Conservation (phyloP, 1,140 invertebrate species). For the Drosophila kanapiae region DNA sequence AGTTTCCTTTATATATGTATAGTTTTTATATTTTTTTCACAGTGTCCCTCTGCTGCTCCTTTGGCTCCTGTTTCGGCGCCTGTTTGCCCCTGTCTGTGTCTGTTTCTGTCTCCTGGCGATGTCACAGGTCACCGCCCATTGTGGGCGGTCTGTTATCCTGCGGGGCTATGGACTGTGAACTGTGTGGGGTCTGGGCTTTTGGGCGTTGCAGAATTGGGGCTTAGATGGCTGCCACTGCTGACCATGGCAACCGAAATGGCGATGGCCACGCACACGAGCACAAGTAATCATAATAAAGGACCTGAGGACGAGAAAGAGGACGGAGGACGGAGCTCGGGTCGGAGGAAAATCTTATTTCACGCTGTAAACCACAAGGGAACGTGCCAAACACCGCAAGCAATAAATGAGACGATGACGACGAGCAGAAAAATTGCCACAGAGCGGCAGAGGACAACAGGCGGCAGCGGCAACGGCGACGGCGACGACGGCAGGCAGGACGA, state of each 20-base stretch:
- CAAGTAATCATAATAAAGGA: constrained; percentile 82
- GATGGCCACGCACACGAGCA: constrained; percentile 75
- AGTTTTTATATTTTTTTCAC: no score
- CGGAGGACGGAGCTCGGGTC: constrained; percentile 2
- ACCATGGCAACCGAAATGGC: constrained; percentile 69
- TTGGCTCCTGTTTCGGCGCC: constrained; percentile 21
- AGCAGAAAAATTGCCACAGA: constrained; percentile 75
- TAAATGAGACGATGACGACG: constrained; percentile 77
- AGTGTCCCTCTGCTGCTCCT: constrained; percentile 15
- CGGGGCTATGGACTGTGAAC: constrained; percentile 8
- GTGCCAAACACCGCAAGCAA: constrained; percentile 81
- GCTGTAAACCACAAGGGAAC: constrained; percentile 82
- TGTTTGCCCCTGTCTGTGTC: constrained; percentile 16
- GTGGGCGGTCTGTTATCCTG: constrained; percentile 19
- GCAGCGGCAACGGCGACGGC: no score
- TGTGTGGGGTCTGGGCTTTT: not conserved
- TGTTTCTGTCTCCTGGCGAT: constrained; percentile 51
- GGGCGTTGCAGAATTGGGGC: not conserved
- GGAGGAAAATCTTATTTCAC: constrained; percentile 81
- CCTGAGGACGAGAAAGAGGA: constrained; percentile 8
- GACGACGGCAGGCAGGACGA: constrained; percentile 25
- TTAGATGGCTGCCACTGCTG: constrained; percentile 39
- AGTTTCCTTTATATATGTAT: no score
- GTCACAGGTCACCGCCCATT: constrained; percentile 68
- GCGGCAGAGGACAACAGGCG: constrained; percentile 24